Percentiles rank a stretch among this genome's conserved stretches.
Evolutionary conservation across 2,888 invertebrate genomes (phyloP).

Genomic region (Meteorus cinctellus): DNA sequence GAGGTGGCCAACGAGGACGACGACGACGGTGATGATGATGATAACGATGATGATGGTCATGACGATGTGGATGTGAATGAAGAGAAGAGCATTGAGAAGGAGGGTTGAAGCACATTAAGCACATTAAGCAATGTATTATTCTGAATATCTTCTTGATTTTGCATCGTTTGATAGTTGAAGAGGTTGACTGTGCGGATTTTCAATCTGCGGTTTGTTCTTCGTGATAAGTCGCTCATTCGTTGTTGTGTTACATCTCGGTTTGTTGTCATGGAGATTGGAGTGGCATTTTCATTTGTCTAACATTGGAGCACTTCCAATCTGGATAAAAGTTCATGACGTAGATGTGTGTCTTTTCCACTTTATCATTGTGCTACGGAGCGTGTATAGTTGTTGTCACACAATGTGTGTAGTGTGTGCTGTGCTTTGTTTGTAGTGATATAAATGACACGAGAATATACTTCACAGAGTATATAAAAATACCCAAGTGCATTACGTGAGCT

Average conservation of each 20-base stretch:
- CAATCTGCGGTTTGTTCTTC: not conserved
- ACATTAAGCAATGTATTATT: not conserved
- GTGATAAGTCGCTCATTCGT: constrained; percentile 11
- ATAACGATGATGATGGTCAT: not conserved
- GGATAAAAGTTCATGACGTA: constrained; percentile 29
- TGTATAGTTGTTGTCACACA: not conserved
- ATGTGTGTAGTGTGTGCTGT: not conserved
- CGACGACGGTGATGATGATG: not conserved
- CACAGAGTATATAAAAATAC: not conserved
- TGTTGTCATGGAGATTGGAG: constrained; percentile 25
- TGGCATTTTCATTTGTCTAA: constrained; percentile 35
- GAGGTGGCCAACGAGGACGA: not conserved
- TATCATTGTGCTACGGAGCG: not conserved
- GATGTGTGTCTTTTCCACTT: constrained; percentile 23
- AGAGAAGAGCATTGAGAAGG: not conserved
- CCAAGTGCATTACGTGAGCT: not conserved
- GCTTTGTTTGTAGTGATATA: constrained; percentile 7
- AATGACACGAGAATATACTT: not conserved
- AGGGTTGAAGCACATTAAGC: not conserved
- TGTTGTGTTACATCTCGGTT: constrained; percentile 5
- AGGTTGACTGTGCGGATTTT: not conserved
- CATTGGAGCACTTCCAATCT: constrained; percentile 31
- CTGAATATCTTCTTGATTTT: not conserved
- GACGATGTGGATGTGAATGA: not conserved
- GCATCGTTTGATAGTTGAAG: not conserved